Percentiles rank a stretch among this genome's conserved stretches.
These are phyloP conservation scores for Ictalurus punctatus DNA, from an alignment of 2,113 vertebrate species.

Conservation along the genomic window DNA sequence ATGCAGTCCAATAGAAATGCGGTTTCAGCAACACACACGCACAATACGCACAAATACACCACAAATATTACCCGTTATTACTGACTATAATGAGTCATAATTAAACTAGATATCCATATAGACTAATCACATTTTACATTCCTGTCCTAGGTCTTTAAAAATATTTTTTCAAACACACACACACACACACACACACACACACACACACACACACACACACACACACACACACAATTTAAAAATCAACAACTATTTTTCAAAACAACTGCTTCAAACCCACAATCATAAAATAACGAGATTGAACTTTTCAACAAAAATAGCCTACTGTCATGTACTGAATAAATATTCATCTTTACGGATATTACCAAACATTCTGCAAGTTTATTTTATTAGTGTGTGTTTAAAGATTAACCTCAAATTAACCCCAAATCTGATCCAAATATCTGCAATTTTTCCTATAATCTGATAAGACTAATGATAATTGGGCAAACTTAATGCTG, in stretches of 20 bases:
- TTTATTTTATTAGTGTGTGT: background rate
- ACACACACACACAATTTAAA: background rate
- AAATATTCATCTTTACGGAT: background rate
- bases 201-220: background rate
- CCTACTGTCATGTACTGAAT: background rate
- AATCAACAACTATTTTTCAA: no score
- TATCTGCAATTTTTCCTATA: background rate
- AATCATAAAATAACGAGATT: background rate
- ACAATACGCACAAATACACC: background rate
- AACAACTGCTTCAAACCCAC: background rate
- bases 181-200: background rate
- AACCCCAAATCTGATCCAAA: conserved; percentile 1
- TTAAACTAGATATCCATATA: background rate
- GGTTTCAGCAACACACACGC: background rate
- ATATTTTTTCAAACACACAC: background rate
- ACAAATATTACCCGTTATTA: background rate
- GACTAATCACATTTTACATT: background rate
- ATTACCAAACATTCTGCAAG: background rate
- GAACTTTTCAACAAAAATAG: background rate
- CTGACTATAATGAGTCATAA: background rate
- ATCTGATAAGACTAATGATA: conserved; percentile 17
- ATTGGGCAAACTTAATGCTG: background rate
- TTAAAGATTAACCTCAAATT: background rate
- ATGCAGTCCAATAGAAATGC: background rate
- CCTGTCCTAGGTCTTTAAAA: background rate